These are phyloP conservation scores for Montipora foliosa DNA, from an alignment of 64 coral and sea anemone genomes.

Conservation along the genomic window DNA sequence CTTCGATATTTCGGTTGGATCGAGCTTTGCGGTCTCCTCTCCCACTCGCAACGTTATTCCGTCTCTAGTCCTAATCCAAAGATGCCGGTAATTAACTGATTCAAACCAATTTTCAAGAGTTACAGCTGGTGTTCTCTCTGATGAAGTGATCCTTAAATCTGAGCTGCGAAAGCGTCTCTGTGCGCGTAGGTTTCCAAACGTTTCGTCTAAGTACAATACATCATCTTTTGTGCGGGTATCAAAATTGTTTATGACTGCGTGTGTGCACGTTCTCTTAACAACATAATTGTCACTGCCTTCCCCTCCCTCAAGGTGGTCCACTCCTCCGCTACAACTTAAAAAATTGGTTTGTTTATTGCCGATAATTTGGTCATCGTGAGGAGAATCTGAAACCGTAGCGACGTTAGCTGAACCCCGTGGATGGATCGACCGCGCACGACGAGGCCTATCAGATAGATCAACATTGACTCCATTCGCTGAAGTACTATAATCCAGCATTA, in stretches of 20 bases:
- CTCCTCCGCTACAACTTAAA: conserved; percentile 45
- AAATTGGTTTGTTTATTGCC: conserved; percentile 61
- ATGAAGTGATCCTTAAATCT: conserved; percentile 4
- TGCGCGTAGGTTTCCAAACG: neutral
- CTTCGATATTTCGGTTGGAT: conserved; percentile 42
- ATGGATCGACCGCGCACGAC: neutral
- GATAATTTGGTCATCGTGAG: conserved; percentile 17
- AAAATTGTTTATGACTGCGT: conserved; percentile 11
- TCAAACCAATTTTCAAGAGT: conserved; percentile 35
- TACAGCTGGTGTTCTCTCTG: neutral
- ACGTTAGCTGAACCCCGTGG: neutral
- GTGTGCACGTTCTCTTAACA: conserved; percentile 19
- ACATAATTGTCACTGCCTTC: conserved; percentile 50
- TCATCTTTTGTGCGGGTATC: conserved; percentile 30
- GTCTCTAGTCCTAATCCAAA: conserved; percentile 38
- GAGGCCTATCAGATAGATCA: neutral
- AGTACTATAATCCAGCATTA: conserved; percentile 48
- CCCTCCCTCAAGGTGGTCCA: conserved; percentile 30
- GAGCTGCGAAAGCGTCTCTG: neutral
- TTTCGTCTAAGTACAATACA: conserved; percentile 52
- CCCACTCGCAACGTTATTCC: conserved; percentile 36
- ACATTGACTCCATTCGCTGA: conserved; percentile 1
- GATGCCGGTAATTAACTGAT: neutral
- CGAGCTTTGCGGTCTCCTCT: neutral
- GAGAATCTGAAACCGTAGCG: conserved; percentile 44